Evolutionary conservation across 2,113 vertebrate species (phyloP), one percentile per base, ranked within the genome.

Genomic region (Clarias magur): DNA sequence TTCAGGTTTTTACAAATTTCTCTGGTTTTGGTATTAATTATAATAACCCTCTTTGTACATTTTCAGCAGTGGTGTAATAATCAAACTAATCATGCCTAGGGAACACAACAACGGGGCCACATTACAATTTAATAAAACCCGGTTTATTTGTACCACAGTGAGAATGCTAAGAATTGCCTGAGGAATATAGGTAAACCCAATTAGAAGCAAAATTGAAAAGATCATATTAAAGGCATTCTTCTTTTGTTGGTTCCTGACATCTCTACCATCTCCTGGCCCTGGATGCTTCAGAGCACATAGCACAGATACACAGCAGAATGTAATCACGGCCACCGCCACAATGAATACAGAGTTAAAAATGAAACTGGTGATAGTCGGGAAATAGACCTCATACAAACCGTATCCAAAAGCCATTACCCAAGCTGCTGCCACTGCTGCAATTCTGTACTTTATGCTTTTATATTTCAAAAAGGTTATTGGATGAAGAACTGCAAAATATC

Each of bases 221-320:
- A 87, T 87, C 27, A 53, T 75, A 30, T 70, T 87, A 30, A 87
- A 87, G 5, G 80, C 80, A n/a, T 87, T 75, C 34, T 42, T 81
- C 17, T 87, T 87, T 15, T 87, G 80, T 54, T 63, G 80, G 56
- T 82, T 87, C 19, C 60, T 27, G 21, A 27, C 75, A 56, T 79
- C 75, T 79, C 42, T 56, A 15, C 53, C 75, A 42, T 73, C 42
- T 34, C 59, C 84, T 67, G 87, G 83, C 65, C 38, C 83, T 42
- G 68, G 57, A 9, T 21, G 38, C 38, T 88, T 82, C 57, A 88
- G 48, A 6, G 87, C 30, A 3, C 2, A 17, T 53, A 89, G 59
- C 4, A 89, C 85, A 57, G 82, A 89, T 3, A 25, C 27, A 76
- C 85, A 87, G 76, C 88, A 86, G 60, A 73, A 87, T 30, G 79